A percentile compares a stretch with the other conserved stretches of the same genome.
Evolutionary conservation across 2,888 invertebrate species (phyloP).

Genomic region (Candidula unifasciata): DNA sequence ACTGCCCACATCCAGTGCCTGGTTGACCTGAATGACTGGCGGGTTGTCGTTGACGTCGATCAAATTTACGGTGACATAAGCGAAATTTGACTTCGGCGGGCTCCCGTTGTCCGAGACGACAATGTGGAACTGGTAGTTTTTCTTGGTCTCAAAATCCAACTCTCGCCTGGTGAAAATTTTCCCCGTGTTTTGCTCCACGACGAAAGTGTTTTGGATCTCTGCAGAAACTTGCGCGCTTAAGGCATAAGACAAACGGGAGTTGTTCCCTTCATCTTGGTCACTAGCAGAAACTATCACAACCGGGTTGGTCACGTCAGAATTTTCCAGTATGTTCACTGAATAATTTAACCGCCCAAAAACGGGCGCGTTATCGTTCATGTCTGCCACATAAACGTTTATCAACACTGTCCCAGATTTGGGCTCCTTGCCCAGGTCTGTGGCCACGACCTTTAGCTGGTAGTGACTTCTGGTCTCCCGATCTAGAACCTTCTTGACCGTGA

Average conservation of each 20-base stretch:
- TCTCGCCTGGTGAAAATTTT: constrained; percentile 87
- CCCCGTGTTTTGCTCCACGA: constrained; percentile 91
- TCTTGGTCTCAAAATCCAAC: constrained; percentile 89
- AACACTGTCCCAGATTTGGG: constrained; percentile 40
- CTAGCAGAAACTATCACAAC: constrained; percentile 84
- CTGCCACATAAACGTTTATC: constrained; percentile 48
- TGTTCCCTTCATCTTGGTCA: constrained; percentile 90
- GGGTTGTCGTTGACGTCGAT: constrained; percentile 92
- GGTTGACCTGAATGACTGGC: constrained; percentile 88
- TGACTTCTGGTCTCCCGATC: constrained; percentile 68
- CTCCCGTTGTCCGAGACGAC: constrained; percentile 65
- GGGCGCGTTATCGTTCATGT: constrained; percentile 58
- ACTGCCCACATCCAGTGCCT: constrained; percentile 85
- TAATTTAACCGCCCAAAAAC: constrained; percentile 62
- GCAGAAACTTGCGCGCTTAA: constrained; percentile 65
- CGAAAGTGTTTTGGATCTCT: constrained; percentile 63
- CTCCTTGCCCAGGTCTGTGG: constrained; percentile 47
- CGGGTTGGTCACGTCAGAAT: constrained; percentile 59
- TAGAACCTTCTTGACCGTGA: constrained; percentile 66
- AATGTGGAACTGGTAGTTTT: constrained; percentile 85
- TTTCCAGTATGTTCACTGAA: constrained; percentile 65
- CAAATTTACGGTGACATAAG: constrained; percentile 79
- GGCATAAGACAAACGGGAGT: constrained; percentile 81
- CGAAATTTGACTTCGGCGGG: constrained; percentile 75
- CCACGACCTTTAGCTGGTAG: constrained; percentile 58